phyloP scores from a whole-genome alignment of 2,113 vertebrate genomes.

The Peromyscus californicus region DNA sequence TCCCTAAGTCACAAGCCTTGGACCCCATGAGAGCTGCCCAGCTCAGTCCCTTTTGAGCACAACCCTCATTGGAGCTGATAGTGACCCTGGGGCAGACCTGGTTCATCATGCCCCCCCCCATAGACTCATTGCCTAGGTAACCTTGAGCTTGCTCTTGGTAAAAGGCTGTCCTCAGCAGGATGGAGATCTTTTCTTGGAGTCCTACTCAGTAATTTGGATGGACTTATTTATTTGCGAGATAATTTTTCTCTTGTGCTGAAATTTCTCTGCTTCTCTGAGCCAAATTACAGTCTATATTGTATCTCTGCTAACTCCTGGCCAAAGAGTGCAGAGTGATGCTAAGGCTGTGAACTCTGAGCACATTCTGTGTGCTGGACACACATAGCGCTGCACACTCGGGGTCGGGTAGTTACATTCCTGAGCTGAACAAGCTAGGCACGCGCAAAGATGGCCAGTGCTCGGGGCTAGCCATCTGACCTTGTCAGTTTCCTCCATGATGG shows the following conservation, averaged over 20 bases:
- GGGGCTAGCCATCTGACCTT: neutral
- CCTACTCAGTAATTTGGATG: constrained; percentile 21
- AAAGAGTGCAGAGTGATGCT: neutral
- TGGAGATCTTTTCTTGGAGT: constrained; percentile 25
- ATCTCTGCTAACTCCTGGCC: neutral
- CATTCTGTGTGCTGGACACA: neutral
- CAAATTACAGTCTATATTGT: constrained; percentile 3
- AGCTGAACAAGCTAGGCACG: neutral
- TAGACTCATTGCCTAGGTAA: neutral
- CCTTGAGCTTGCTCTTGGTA: neutral
- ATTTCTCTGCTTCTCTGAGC: neutral
- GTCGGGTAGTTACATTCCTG: neutral
- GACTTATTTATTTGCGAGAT: constrained; percentile 29
- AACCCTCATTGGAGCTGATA: neutral
- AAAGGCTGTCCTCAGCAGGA: neutral
- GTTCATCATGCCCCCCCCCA: neutral
- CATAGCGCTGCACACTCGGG: neutral
- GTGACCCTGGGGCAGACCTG: neutral
- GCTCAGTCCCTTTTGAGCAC: neutral
- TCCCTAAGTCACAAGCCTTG: neutral
- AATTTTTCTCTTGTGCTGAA: neutral
- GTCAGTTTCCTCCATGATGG: neutral
- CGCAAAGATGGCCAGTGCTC: neutral
- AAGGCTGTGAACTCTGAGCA: neutral
- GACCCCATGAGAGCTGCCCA: neutral